Conservation (phyloP, 2,888 invertebrate species). For the Sarcophaga caerulescens region DNA sequence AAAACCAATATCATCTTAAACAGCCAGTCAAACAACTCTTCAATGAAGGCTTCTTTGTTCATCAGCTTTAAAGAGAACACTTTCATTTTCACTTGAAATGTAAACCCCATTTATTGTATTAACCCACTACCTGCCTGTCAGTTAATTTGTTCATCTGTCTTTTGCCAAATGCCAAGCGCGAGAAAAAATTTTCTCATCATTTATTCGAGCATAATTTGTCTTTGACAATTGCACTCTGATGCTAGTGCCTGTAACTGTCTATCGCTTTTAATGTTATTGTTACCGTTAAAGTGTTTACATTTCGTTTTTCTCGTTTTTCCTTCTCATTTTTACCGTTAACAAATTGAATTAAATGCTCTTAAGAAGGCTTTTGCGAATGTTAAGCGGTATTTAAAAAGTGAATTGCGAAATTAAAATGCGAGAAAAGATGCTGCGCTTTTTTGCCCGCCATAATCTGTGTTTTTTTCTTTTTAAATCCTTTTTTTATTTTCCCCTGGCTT, state of each 20-base stretch:
- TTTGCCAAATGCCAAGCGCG: not conserved
- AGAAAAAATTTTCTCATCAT: not conserved
- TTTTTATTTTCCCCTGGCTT: not conserved
- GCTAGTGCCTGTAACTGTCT: not conserved
- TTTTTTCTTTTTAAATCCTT: not conserved
- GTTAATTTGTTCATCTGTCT: not conserved
- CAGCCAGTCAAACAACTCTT: too few relatives aligned
- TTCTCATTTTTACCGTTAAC: not conserved
- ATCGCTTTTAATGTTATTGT: not conserved
- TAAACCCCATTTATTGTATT: too few relatives aligned
- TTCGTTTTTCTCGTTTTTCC: not conserved
- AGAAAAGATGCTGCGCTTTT: not conserved
- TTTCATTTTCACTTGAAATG: too few relatives aligned
- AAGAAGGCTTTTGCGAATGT: not conserved
- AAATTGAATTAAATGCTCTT: slow-evolving; percentile 26
- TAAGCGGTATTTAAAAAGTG: slow-evolving; percentile 2
- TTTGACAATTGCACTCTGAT: slow-evolving; percentile 1
- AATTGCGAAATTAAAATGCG: slow-evolving; percentile 19
- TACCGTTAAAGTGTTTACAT: not conserved
- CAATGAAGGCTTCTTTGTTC: too few relatives aligned
- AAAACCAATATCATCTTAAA: too few relatives aligned
- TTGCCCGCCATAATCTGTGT: not conserved
- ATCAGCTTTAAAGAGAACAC: too few relatives aligned
- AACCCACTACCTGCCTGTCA: not conserved
- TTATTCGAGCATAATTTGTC: not conserved